A percentile compares a stretch with the other conserved stretches of the same genome.
Conservation (phyloP, 2,888 invertebrate species). For the Acanthosepion pharaonis region DNA sequence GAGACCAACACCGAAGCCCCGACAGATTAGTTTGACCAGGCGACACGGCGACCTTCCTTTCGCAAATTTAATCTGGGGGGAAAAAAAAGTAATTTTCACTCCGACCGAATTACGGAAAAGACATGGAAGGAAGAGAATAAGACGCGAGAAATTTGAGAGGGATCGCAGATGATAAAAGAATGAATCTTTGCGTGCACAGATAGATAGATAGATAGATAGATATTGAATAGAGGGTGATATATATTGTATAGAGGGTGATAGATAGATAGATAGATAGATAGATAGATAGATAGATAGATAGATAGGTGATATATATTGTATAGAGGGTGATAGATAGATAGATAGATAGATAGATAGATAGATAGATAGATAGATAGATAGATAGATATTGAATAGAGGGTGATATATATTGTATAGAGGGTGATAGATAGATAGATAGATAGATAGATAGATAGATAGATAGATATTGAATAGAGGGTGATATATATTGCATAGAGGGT, state of each 20-base stretch:
- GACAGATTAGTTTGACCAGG: conserved; percentile 2
- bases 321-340: background rate
- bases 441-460: background rate
- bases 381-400: background rate
- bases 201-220: background rate
- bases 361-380: background rate
- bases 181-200: too few relatives aligned
- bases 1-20: background rate
- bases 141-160: background rate
- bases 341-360: background rate
- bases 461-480: background rate
- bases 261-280: background rate
- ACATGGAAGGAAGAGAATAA: background rate
- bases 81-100: background rate
- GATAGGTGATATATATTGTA: background rate
- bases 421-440: background rate
- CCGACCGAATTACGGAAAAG: background rate
- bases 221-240: background rate
- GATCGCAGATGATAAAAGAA: background rate
- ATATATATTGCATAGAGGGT: too few relatives aligned
- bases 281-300: background rate
- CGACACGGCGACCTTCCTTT: background rate
- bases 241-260: too few relatives aligned
- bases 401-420: background rate
- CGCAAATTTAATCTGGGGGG: background rate